A percentile compares a stretch with the other conserved stretches of the same genome.
These are phyloP conservation scores for Tadarida brasiliensis DNA, from an alignment of 2,797 vertebrate species.

Conservation along the genomic window DNA sequence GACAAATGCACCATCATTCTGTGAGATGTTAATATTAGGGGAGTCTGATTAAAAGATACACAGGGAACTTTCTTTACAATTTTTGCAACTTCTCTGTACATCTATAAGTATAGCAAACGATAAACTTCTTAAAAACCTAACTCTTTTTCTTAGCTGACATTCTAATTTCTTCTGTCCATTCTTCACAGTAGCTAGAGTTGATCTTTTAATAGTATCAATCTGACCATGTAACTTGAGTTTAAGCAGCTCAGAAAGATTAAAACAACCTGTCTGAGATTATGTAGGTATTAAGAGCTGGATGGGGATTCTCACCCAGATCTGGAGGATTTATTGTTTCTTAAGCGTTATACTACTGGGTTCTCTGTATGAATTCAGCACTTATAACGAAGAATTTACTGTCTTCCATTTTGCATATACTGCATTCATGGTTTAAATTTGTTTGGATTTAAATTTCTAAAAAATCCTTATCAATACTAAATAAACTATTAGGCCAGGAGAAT, in stretches of 20 bases:
- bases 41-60: neutral
- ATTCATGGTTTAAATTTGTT: neutral
- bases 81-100: neutral
- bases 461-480: neutral
- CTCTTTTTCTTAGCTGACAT: neutral
- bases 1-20: neutral
- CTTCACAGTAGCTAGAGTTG: neutral
- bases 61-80: neutral
- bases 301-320: neutral
- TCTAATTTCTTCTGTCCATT: neutral
- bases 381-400: neutral
- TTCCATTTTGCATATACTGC: neutral
- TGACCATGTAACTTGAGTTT: neutral
- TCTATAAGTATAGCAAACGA: neutral
- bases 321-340: neutral
- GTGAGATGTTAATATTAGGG: neutral
- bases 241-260: neutral
- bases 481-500: neutral
- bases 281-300: neutral
- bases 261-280: neutral
- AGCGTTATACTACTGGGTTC: neutral
- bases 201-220: conserved; percentile 38
- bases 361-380: neutral
- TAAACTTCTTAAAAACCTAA: neutral
- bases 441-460: conserved; percentile 28